Evolutionary conservation across 2,797 vertebrate species (phyloP), one percentile per base, ranked within the genome.

Genomic region (Molossus alvarezi): DNA sequence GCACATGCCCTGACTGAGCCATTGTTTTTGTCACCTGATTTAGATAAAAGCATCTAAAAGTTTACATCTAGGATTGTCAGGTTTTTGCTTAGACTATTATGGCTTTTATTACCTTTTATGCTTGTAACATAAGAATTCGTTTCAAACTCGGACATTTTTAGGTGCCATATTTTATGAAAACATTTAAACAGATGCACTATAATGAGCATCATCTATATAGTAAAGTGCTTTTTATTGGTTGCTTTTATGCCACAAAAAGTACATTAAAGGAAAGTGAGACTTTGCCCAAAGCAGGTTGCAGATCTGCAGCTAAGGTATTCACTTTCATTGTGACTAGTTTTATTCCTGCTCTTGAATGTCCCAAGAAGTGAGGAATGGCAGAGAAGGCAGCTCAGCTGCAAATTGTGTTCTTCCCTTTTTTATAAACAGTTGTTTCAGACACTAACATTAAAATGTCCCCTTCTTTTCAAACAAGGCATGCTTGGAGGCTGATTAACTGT

Each of bases 221-320:
- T 88, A 41, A 88, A 55, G 17, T 85, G 13, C 53, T 88, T 88
- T 73, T 86, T 45, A 41, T 60, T 88, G 71, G 41, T 57, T 65
- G 18, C 72, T 84, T 95, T 73, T 80, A 81, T 15, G 86, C 57
- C 27, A 76, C 15, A 53, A 8, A 95, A 91, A 94, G 17, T 95
- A 92, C 80, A 87, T 76, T 65, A 55, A 93, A 97, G 87, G 87
- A 95, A 18, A 1, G 0, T 0, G 89, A 98, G 94, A 94, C 96
- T 94, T 90, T 53, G 62, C 95, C 95, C 96, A 94, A 96, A 95
- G 95, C 92, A 97, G 90, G 91, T 96, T 57, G 17, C 76, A 55
- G 21, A 90, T 41, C 80, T 89, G 91, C 90, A 97, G 97, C 98
- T 98, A 0, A 88, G 82, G 97, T 20, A 0, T 55, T 96, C 23